Conservation (phyloP, 2,888 invertebrate genomes). For the Epinotia brunnichana region DNA sequence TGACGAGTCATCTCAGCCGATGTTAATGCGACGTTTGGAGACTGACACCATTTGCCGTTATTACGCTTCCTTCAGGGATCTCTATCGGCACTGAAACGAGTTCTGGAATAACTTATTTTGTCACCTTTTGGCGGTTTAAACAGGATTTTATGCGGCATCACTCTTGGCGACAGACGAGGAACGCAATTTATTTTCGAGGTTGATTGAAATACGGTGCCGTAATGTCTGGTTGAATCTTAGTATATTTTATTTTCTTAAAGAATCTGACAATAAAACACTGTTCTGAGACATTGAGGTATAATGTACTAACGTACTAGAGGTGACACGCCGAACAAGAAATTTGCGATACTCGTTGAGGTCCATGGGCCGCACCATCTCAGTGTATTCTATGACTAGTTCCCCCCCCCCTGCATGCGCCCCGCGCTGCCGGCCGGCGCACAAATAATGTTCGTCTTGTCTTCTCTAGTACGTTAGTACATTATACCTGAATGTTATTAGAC, state of each 20-base stretch:
- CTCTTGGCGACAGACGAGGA: slow-evolving; percentile 17
- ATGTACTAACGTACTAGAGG: too few species aligned
- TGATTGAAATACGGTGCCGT: slow-evolving; percentile 33
- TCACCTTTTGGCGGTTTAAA: slow-evolving; percentile 60
- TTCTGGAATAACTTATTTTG: slow-evolving; percentile 72
- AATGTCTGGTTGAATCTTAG: slow-evolving; percentile 14
- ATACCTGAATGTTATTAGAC: too few species aligned
- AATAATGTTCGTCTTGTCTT: too few species aligned
- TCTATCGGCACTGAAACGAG: slow-evolving; percentile 70
- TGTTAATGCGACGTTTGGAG: slow-evolving; percentile 68
- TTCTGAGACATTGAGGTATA: too few species aligned
- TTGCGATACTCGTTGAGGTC: too few species aligned
- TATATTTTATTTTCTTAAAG: not conserved
- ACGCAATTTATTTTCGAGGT: slow-evolving; percentile 35
- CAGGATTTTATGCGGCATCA: slow-evolving; percentile 35
- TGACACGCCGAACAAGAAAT: too few species aligned
- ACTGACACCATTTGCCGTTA: slow-evolving; percentile 73
- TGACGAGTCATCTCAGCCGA: slow-evolving; percentile 62
- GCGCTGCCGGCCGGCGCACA: too few species aligned
- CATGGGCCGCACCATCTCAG: too few species aligned
- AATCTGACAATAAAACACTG: not conserved
- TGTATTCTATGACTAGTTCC: too few species aligned
- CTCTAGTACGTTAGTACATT: too few species aligned
- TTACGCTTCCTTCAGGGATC: slow-evolving; percentile 67
- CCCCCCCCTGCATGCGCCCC: too few species aligned